phyloP scores from a whole-genome alignment of 2,113 vertebrate species.

The Phrynosoma platyrhinos region DNA sequence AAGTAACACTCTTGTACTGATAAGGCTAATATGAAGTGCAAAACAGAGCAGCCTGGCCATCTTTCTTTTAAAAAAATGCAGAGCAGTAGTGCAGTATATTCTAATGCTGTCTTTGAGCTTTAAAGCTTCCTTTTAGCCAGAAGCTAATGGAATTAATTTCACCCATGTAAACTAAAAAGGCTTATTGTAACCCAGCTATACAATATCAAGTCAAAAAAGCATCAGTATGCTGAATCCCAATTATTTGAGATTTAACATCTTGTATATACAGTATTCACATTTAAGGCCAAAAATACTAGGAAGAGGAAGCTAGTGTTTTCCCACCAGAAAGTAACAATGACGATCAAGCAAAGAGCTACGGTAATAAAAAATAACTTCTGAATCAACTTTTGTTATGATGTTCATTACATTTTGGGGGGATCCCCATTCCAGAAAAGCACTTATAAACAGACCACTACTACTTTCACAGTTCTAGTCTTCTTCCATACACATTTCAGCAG shows the following conservation, averaged over 20 bases:
- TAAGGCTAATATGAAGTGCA: slow-evolving; percentile 10
- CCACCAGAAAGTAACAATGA: neutral
- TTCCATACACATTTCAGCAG: neutral
- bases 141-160: neutral
- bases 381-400: neutral
- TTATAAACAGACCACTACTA: neutral
- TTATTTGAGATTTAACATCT: neutral
- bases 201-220: fast-evolving
- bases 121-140: neutral
- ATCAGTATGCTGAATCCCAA: neutral
- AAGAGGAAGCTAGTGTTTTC: neutral
- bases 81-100: neutral
- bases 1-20: slow-evolving; percentile 46
- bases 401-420: neutral
- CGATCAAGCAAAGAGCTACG: neutral
- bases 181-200: neutral
- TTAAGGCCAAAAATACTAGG: neutral
- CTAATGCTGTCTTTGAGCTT: neutral
- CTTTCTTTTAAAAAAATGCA: neutral
- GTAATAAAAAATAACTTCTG: neutral
- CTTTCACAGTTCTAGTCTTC: neutral
- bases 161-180: neutral
- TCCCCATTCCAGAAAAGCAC: neutral
- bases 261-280: neutral
- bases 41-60: neutral